Percentiles rank a stretch among this genome's conserved stretches.
Evolutionary conservation across 2,113 vertebrate species (phyloP).

Genomic region (Eurypyga helias): DNA sequence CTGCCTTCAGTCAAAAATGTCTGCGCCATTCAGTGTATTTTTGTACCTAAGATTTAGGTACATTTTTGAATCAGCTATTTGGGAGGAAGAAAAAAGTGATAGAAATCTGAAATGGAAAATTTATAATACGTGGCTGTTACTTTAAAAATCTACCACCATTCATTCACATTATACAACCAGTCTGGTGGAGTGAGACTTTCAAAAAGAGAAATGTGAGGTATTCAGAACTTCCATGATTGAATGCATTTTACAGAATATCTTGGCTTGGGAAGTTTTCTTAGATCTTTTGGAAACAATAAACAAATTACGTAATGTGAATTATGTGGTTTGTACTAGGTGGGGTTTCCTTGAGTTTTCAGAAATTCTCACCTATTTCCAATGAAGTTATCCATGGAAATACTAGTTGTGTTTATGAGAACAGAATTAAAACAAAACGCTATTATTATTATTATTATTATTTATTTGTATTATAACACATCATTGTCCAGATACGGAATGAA

Average conservation of each 20-base stretch:
- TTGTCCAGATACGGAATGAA: background rate
- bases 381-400: background rate
- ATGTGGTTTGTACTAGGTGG: accelerated
- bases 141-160: background rate
- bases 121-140: accelerated
- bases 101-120: background rate
- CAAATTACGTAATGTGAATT: accelerated
- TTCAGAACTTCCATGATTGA: background rate
- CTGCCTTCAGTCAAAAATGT: background rate
- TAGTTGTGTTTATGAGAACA: background rate
- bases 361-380: background rate
- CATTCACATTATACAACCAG: accelerated
- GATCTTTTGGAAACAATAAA: background rate
- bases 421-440: background rate
- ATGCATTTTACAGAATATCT: background rate
- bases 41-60: background rate
- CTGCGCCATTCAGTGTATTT: background rate
- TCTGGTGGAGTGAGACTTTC: background rate
- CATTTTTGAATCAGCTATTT: background rate
- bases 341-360: background rate
- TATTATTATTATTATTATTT: background rate
- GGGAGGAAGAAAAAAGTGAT: background rate
- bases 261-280: background rate
- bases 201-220: background rate
- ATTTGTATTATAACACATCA: background rate